Evolutionary conservation across 2,113 vertebrate genomes (phyloP).

Genomic region (Rhabdomys dilectus): DNA sequence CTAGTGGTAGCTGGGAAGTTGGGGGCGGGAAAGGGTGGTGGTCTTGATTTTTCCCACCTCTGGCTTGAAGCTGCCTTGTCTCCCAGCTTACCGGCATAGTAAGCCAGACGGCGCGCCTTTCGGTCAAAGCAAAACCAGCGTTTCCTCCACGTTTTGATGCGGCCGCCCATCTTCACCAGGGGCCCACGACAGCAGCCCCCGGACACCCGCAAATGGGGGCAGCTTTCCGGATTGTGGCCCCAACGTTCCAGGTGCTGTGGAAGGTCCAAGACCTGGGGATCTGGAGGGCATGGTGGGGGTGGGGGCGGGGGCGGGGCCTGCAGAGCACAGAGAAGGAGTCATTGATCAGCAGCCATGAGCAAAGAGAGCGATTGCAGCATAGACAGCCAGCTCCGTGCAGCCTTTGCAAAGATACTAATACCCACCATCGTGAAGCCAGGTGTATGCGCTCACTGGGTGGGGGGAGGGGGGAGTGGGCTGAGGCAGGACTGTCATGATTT

Average conservation of each 20-base stretch:
- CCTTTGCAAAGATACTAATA: neutral
- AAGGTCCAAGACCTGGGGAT: constrained; percentile 87
- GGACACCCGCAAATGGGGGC: constrained; percentile 88
- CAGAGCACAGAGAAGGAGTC: neutral
- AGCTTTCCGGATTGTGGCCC: constrained; percentile 90
- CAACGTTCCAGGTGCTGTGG: constrained; percentile 91
- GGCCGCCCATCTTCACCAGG: constrained; percentile 93
- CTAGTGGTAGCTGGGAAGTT: neutral
- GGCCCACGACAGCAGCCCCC: constrained; percentile 90
- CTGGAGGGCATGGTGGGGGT: constrained; percentile 35
- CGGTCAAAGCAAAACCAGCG: constrained; percentile 95
- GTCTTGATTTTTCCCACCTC: neutral
- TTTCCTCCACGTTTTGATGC: constrained; percentile 96
- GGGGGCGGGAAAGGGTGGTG: no score
- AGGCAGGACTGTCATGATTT: neutral
- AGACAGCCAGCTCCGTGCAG: neutral
- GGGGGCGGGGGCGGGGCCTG: constrained; percentile 60
- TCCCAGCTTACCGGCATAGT: constrained; percentile 89
- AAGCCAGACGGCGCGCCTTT: constrained; percentile 91
- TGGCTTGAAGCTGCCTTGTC: neutral
- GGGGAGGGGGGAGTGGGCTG: no score
- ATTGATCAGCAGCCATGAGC: neutral
- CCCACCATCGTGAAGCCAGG: no score
- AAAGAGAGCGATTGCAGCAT: neutral
- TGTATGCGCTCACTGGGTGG: no score